These are phyloP conservation scores for Thecophora atra DNA, from an alignment of 2,888 invertebrate species.

Conservation along the genomic window DNA sequence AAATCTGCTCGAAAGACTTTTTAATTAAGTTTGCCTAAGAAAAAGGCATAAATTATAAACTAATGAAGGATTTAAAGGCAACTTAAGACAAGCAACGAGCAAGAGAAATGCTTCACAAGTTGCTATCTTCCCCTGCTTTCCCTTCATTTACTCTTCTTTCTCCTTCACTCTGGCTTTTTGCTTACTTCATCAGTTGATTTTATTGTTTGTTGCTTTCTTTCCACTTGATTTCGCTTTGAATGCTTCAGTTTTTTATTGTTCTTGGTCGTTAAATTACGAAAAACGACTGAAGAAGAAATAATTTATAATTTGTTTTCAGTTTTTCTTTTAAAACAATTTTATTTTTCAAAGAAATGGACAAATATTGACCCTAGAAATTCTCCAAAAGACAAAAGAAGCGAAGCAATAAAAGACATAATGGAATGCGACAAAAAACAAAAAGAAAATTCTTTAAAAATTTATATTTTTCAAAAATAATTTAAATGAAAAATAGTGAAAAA, in stretches of 20 bases:
- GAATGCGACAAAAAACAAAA: too few species aligned
- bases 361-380: background rate
- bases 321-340: constrained; percentile 11
- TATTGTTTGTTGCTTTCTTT: constrained; percentile 2
- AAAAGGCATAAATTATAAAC: constrained; percentile 18
- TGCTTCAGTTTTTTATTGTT: constrained; percentile 39
- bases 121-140: too few species aligned
- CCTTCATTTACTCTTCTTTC: too few species aligned
- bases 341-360: constrained; percentile 11
- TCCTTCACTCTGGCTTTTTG: too few species aligned
- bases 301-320: background rate
- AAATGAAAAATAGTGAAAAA: too few species aligned
- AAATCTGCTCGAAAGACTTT: background rate
- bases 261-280: background rate
- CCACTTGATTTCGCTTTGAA: constrained; percentile 33
- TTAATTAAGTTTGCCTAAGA: constrained; percentile 3
- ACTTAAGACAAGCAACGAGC: background rate
- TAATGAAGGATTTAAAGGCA: constrained; percentile 11
- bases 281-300: background rate
- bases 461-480: too few species aligned
- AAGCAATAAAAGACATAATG: too few species aligned
- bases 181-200: constrained; percentile 4
- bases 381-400: background rate
- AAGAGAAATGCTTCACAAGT: too few species aligned
- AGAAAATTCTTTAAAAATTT: too few species aligned